These are phyloP conservation scores for Apteryx owenii DNA, from an alignment of 2,113 vertebrate genomes.

Conservation along the genomic window DNA sequence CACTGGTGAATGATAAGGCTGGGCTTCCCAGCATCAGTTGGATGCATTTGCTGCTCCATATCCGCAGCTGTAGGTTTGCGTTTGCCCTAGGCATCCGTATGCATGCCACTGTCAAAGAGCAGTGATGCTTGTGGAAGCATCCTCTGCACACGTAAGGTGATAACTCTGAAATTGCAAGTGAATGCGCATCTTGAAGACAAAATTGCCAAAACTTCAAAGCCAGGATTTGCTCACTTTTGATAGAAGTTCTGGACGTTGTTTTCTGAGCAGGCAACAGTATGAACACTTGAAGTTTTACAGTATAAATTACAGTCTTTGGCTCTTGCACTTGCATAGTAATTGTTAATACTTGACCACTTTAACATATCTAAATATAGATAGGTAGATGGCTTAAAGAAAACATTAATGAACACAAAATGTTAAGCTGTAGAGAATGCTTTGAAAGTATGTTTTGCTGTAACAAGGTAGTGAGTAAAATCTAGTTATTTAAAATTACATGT, in stretches of 20 bases:
- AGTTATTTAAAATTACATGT: not conserved
- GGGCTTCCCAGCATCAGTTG: not conserved
- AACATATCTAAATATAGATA: not conserved
- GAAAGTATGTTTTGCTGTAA: not conserved
- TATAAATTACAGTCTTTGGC: not conserved
- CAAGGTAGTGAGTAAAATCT: not conserved
- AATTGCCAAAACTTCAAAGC: not conserved
- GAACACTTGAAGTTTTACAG: not conserved
- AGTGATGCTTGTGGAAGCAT: too few species aligned
- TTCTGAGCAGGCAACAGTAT: not conserved
- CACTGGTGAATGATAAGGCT: not conserved
- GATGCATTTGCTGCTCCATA: not conserved
- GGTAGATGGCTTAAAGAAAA: not conserved
- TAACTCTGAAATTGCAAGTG: not conserved
- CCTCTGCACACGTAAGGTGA: fast-evolving
- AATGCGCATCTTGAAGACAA: fast-evolving
- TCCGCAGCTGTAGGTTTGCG: not conserved
- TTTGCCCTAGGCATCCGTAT: fast-evolving
- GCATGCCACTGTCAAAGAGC: not conserved
- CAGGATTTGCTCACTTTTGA: not conserved
- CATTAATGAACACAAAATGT: not conserved
- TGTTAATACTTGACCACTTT: not conserved
- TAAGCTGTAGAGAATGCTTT: fast-evolving
- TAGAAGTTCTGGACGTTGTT: not conserved
- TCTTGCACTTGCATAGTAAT: not conserved